Percentiles rank a stretch among this genome's conserved stretches.
phyloP scores from a whole-genome alignment of 1,140 invertebrate genomes.

The Atta colombica region DNA sequence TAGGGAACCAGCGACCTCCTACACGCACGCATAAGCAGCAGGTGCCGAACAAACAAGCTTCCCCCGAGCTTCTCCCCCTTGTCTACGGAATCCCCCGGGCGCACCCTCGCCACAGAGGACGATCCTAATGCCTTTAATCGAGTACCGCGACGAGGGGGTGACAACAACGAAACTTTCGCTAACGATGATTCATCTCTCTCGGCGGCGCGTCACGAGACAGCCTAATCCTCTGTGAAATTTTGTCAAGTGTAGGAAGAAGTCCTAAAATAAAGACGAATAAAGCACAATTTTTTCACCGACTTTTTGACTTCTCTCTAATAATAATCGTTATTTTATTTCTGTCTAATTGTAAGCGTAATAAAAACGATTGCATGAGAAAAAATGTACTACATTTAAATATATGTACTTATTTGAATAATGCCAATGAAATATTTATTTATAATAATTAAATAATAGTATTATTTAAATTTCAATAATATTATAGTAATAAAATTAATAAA shows the following conservation, averaged over 20 bases:
- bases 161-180: constrained; percentile 55
- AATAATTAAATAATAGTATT: no score
- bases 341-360: neutral
- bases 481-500: no score
- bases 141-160: constrained; percentile 50
- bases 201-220: constrained; percentile 32
- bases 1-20: constrained; percentile 54
- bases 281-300: neutral
- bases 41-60: constrained; percentile 60
- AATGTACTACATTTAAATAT: no score
- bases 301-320: neutral
- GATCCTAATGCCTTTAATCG: constrained; percentile 63
- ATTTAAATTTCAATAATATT: no score
- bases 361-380: neutral
- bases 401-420: no score
- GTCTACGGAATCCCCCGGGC: neutral
- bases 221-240: constrained; percentile 50
- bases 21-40: constrained; percentile 43
- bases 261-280: neutral
- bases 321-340: neutral
- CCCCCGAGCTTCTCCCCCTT: neutral
- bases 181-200: constrained; percentile 63
- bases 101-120: constrained; percentile 36
- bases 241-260: constrained; percentile 2
- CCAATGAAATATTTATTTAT: no score